These are phyloP conservation scores for Byasa hedistus DNA, from an alignment of 2,888 invertebrate species.

Conservation along the genomic window DNA sequence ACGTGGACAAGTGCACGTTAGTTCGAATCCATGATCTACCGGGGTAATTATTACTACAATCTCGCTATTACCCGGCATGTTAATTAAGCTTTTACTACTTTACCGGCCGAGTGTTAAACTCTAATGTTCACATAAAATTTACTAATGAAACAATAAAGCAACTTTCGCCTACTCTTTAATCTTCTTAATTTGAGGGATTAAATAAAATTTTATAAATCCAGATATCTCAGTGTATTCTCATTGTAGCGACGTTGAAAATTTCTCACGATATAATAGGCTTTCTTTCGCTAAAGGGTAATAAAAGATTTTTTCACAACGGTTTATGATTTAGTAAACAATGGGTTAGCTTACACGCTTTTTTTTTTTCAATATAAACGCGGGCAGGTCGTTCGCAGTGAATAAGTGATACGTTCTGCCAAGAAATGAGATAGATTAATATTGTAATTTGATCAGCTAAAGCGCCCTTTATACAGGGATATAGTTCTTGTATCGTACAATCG, in stretches of 20 bases:
- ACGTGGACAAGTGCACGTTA: not conserved
- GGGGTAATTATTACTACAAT: slow-evolving; percentile 11
- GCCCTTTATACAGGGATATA: too few relatives aligned
- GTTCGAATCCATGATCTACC: slow-evolving; percentile 7
- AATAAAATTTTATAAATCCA: slow-evolving; percentile 6
- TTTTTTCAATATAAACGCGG: not conserved
- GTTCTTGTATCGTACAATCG: too few relatives aligned
- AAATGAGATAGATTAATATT: too few relatives aligned
- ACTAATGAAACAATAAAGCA: slow-evolving; percentile 11
- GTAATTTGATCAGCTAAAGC: too few relatives aligned
- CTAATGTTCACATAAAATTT: slow-evolving; percentile 11
- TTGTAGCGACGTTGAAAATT: slow-evolving; percentile 7
- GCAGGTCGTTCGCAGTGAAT: too few relatives aligned
- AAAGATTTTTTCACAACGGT: not conserved
- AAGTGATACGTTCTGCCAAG: too few relatives aligned
- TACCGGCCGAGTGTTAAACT: slow-evolving; percentile 4
- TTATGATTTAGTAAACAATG: not conserved
- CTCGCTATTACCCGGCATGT: slow-evolving; percentile 5
- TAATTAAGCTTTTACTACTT: slow-evolving; percentile 16
- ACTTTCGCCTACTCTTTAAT: slow-evolving; percentile 24
- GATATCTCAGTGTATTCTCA: not conserved
- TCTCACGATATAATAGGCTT: slow-evolving; percentile 21
- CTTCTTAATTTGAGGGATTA: slow-evolving; percentile 9
- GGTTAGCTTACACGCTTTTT: not conserved
- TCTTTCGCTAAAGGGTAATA: slow-evolving; percentile 7